A percentile compares a stretch with the other conserved stretches of the same genome.
These are phyloP conservation scores for Scaptomyza polygonia DNA, from an alignment of 2,888 invertebrate genomes.

Conservation along the genomic window DNA sequence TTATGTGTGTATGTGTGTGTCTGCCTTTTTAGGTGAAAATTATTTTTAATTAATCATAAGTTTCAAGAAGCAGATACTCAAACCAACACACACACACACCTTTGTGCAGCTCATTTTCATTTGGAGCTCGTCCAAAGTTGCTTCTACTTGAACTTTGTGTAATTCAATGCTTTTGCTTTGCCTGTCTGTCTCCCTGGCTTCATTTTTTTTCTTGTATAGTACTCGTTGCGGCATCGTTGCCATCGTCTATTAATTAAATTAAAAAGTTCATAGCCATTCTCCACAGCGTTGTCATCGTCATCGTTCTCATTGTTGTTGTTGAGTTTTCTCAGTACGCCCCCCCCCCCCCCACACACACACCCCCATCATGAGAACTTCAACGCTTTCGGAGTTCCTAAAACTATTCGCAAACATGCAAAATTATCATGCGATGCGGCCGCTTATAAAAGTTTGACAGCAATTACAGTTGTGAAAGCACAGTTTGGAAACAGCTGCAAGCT, in stretches of 20 bases:
- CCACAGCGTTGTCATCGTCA: slow-evolving; percentile 13
- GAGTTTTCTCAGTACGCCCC: slow-evolving; percentile 23
- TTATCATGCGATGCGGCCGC: slow-evolving; percentile 48
- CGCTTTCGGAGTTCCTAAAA: slow-evolving; percentile 44
- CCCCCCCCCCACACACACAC: slow-evolving; percentile 8
- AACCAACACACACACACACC: slow-evolving; percentile 3
- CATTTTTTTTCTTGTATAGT: slow-evolving; percentile 7
- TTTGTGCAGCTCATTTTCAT: slow-evolving; percentile 48
- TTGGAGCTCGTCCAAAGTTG: slow-evolving; percentile 35
- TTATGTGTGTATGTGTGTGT: slow-evolving; percentile 1
- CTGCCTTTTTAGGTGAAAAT: slow-evolving; percentile 25
- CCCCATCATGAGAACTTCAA: slow-evolving; percentile 16
- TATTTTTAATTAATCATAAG: slow-evolving; percentile 76
- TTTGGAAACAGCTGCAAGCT: not conserved
- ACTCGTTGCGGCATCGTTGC: slow-evolving; percentile 50
- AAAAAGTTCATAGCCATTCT: slow-evolving; percentile 68
- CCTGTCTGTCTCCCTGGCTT: slow-evolving; percentile 33
- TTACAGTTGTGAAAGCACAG: slow-evolving; percentile 26
- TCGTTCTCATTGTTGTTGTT: slow-evolving; percentile 3
- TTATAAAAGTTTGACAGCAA: slow-evolving; percentile 47
- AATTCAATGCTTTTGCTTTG: slow-evolving; percentile 54
- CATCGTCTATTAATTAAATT: slow-evolving; percentile 79
- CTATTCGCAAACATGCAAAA: slow-evolving; percentile 67
- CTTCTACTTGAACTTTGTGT: slow-evolving; percentile 50
- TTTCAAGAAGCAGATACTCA: slow-evolving; percentile 49